These are phyloP conservation scores for Alethe diademata DNA, from an alignment of 2,113 vertebrate species.

Conservation along the genomic window DNA sequence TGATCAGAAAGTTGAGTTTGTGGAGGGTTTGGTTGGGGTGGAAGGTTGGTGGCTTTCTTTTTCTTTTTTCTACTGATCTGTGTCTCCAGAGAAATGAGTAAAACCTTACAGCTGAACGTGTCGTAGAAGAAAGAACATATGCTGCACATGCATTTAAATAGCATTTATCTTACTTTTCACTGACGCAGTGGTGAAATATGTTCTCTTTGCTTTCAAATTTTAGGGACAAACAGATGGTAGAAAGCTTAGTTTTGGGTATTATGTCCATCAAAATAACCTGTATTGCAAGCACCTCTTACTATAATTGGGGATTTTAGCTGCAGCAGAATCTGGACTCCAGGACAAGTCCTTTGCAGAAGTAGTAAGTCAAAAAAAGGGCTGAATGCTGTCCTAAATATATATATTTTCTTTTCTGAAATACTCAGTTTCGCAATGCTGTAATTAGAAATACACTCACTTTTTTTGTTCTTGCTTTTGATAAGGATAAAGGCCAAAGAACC, in stretches of 20 bases:
- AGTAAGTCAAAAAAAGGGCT: not conserved
- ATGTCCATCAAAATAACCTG: constrained; percentile 76
- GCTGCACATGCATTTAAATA: constrained; percentile 70
- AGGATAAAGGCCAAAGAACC: not conserved
- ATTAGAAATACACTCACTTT: not conserved
- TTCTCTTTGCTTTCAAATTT: constrained; percentile 74
- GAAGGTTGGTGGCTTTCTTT: not conserved
- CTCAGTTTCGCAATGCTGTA: not conserved
- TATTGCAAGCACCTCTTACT: constrained; percentile 55
- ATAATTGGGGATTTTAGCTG: constrained; percentile 60
- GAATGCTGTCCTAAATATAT: not conserved
- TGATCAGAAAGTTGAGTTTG: not conserved
- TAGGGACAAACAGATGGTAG: constrained; percentile 73
- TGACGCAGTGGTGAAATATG: constrained; percentile 71
- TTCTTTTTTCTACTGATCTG: not conserved
- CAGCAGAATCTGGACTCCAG: constrained; percentile 42
- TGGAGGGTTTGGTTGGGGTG: not conserved
- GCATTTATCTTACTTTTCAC: constrained; percentile 73
- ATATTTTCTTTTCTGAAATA: not conserved
- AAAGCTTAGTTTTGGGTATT: constrained; percentile 74
- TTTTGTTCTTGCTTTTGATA: not conserved
- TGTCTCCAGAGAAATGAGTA: constrained; percentile 31
- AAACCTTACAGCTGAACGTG: constrained; percentile 48
- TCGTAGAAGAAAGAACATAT: constrained; percentile 68
- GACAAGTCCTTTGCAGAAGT: constrained; percentile 12